Evolutionary conservation across 1,140 invertebrate species (phyloP), one percentile per base, ranked within the genome.

Genomic region (Trachelipus rathkii): DNA sequence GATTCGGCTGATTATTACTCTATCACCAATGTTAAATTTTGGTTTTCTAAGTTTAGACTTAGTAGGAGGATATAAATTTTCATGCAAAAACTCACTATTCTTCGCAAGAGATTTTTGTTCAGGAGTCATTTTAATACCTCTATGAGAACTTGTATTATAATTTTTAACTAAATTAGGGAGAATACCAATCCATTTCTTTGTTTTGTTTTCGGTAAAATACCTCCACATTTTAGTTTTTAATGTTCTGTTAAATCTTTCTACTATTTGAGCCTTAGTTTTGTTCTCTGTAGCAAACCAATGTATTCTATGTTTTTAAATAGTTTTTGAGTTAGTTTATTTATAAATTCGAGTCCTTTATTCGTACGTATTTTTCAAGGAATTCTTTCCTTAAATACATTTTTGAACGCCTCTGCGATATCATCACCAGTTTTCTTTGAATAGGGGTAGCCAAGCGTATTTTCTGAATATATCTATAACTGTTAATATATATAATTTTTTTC

Each of bases 281-380:
- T 81, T 82, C 60, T 82, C 78, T 53, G 77, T 74, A 21, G 74
- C n/a, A n/a, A n/a, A 76, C 45, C 76, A 78, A 33, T 44, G 77
- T 11, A 76, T 44, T 78, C 46, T 46, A 60, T 67, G 10, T 77
- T 73, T 21, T 76, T 72, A 15, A 78, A 75, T 19, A 80, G 68
- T 44, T 80, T 33, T 72, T 80, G 71, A 19, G 69, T 68, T 19
- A 53, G 60, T 66, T 72, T 68, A 81, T 85, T 86, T 71, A 83
- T 84, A 79, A 86, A 87, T 83, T 87, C 85, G 71, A 73, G 84
- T 0, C 85, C 86, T 67, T 82, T 72, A 81, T 87, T 86, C 4
- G 83, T 84, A 80, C 87, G 86, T 66, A 87, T 77, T 75, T 86
- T 84, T 33, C 33, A n/a, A n/a, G 33, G 33, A 33, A 33, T 33